phyloP scores from a whole-genome alignment of 2,797 vertebrate genomes.

The Semaprochilodus insignis region DNA sequence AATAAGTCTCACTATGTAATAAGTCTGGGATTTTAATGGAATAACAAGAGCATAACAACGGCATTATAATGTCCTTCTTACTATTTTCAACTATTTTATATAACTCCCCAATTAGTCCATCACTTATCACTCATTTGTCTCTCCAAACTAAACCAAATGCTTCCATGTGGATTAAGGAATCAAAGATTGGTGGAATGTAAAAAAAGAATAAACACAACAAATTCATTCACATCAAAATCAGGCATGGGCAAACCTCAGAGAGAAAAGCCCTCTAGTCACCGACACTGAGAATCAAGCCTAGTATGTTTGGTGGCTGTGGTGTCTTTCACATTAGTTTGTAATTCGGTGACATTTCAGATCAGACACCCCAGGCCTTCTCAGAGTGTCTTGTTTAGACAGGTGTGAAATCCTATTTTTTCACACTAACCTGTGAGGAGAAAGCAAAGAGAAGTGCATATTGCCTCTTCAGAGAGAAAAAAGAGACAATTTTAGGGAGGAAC shows the following conservation, averaged over 20 bases:
- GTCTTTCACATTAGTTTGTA: conserved; percentile 1
- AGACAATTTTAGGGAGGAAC: background rate
- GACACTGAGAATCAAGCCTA: background rate
- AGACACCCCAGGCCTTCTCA: background rate
- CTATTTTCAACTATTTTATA: too few relatives aligned
- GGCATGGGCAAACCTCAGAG: background rate
- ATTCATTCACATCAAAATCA: too few relatives aligned
- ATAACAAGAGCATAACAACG: too few relatives aligned
- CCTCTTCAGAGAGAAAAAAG: background rate
- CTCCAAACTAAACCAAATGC: too few relatives aligned
- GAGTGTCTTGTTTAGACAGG: conserved; percentile 12
- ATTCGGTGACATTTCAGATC: background rate
- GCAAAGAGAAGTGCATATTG: background rate
- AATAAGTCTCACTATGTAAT: too few relatives aligned
- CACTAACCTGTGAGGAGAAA: conserved; percentile 2
- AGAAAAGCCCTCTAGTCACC: background rate
- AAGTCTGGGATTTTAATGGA: too few relatives aligned
- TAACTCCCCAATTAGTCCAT: too few relatives aligned
- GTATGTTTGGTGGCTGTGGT: background rate
- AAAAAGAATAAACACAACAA: too few relatives aligned
- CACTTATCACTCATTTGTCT: too few relatives aligned
- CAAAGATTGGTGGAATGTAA: too few relatives aligned
- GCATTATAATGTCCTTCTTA: too few relatives aligned
- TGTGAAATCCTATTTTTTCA: conserved; percentile 6
- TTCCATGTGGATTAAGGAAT: too few relatives aligned